Evolutionary conservation across 1,140 invertebrate genomes (phyloP).

Genomic region (Colletes gigas): DNA sequence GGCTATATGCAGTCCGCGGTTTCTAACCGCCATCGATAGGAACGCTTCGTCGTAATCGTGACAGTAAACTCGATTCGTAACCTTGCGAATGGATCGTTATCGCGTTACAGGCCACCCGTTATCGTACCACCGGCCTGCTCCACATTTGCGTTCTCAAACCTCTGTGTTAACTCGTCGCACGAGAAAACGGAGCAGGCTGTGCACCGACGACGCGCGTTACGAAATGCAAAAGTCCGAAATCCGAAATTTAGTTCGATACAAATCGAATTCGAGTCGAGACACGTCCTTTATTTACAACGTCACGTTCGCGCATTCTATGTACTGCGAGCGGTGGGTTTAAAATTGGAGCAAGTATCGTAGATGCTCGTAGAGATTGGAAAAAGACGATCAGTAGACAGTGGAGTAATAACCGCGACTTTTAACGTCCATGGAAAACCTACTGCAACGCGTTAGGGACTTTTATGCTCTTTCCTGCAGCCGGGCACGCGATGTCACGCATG

Average conservation of each 20-base stretch:
- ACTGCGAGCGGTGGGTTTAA: no score
- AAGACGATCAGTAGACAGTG: no score
- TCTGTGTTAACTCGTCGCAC: not conserved
- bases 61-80: not conserved
- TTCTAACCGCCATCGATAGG: not conserved
- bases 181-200: not conserved
- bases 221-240: no score
- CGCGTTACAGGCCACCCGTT: not conserved
- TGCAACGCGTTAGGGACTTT: not conserved
- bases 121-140: constrained; percentile 25
- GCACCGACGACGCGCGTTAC: not conserved
- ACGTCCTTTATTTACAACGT: no score
- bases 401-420: not conserved
- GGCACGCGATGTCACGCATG: not conserved
- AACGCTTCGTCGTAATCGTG: not conserved
- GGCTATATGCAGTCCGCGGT: constrained; percentile 2
- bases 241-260: no score
- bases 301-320: no score
- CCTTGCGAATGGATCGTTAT: constrained; percentile 35
- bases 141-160: not conserved
- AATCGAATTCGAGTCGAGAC: no score
- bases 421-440: not conserved
- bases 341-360: no score
- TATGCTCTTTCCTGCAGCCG: not conserved
- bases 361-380: no score